Evolutionary conservation across 2,797 vertebrate species (phyloP).

Genomic region (Botia kubotai): DNA sequence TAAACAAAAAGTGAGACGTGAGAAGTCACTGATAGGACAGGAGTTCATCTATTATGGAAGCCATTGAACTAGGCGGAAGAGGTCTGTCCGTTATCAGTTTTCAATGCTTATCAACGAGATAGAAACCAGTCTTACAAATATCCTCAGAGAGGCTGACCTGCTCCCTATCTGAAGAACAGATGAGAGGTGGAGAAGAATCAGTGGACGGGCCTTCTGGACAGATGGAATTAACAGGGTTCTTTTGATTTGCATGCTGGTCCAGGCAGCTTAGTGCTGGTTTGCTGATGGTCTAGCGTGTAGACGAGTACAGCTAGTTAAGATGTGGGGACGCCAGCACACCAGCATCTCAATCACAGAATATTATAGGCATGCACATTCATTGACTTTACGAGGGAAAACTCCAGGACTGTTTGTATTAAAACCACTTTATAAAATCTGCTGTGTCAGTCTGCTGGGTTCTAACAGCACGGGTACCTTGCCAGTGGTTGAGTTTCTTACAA

Average conservation of each 20-base stretch:
- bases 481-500: not conserved
- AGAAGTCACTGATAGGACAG: slow-evolving; percentile 38
- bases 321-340: no score
- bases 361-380: not conserved
- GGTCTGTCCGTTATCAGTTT: slow-evolving; percentile 71
- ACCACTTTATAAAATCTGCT: not conserved
- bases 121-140: slow-evolving; percentile 56
- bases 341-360: no score
- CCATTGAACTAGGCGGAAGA: slow-evolving; percentile 64
- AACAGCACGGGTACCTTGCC: slow-evolving; percentile 6
- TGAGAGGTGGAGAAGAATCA: slow-evolving; percentile 59
- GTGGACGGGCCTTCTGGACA: slow-evolving; percentile 59
- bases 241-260: not conserved
- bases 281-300: no score
- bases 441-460: not conserved
- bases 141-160: slow-evolving; percentile 33
- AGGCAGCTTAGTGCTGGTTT: no score
- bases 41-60: slow-evolving; percentile 66
- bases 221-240: slow-evolving; percentile 68
- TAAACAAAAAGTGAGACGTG: slow-evolving; percentile 53
- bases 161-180: slow-evolving; percentile 56
- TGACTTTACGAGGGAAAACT: not conserved
- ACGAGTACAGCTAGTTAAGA: not conserved
- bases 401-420: not conserved
- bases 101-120: slow-evolving; percentile 68